A percentile compares a stretch with the other conserved stretches of the same genome.
phyloP scores from a whole-genome alignment of 2,113 vertebrate species.

The Tringa solitaria region DNA sequence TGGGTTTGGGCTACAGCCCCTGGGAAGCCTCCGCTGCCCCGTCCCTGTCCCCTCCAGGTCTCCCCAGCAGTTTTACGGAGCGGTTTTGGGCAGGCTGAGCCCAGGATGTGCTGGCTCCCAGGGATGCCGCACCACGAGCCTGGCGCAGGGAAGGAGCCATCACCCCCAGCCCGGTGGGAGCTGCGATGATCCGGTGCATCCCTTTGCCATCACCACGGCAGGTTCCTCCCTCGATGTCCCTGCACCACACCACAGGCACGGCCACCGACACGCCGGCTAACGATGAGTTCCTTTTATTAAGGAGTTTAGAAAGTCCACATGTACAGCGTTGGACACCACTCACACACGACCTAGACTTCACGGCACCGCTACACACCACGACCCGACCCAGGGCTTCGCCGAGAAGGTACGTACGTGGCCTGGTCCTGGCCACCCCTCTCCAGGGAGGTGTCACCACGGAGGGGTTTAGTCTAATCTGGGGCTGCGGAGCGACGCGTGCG shows the following conservation, averaged over 20 bases:
- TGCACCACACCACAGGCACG: rapidly evolving
- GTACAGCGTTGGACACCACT: conserved; percentile 43
- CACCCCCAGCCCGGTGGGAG: rapidly evolving
- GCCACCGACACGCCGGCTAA: not conserved
- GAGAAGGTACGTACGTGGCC: not conserved
- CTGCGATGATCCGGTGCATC: rapidly evolving
- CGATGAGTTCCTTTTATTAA: conserved; percentile 66
- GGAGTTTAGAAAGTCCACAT: conserved; percentile 60
- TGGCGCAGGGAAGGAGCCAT: rapidly evolving
- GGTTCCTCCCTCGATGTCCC: rapidly evolving
- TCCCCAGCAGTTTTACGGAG: not conserved
- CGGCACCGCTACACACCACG: conserved; percentile 1
- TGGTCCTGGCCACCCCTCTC: not conserved
- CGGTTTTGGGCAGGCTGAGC: not conserved
- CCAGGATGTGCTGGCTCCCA: rapidly evolving
- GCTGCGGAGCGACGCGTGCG: not conserved
- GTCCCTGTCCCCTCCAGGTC: not conserved
- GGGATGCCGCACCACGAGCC: rapidly evolving
- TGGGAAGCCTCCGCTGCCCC: not conserved
- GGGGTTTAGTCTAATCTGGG: not conserved
- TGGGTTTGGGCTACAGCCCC: not conserved
- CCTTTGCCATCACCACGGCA: rapidly evolving
- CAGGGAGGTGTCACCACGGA: not conserved
- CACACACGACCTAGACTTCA: conserved; percentile 47
- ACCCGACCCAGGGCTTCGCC: not conserved